Evolutionary conservation across 2,888 invertebrate genomes (phyloP).

Genomic region (Zele albiditarsus): DNA sequence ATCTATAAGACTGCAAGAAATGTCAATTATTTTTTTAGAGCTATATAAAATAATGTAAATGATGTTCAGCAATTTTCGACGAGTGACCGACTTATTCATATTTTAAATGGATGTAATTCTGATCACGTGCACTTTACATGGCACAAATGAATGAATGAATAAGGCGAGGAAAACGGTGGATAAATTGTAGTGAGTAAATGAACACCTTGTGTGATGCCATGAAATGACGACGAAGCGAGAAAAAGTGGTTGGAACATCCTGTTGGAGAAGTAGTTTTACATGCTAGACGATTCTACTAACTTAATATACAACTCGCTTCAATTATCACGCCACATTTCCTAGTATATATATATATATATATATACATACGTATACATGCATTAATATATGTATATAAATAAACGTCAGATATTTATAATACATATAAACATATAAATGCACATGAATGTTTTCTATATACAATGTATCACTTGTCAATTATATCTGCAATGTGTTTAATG

Average conservation of each 20-base stretch:
- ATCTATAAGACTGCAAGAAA: too few species aligned
- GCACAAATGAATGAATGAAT: not conserved
- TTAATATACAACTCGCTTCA: not conserved
- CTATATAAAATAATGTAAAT: too few species aligned
- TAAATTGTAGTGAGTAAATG: slow-evolving; percentile 1
- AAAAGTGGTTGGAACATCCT: slow-evolving; percentile 29
- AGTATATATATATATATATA: not conserved
- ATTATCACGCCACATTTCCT: not conserved
- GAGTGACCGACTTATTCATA: too few species aligned
- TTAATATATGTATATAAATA: not conserved
- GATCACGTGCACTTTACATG: too few species aligned
- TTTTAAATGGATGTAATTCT: too few species aligned
- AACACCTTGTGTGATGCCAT: slow-evolving; percentile 3
- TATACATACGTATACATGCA: too few species aligned
- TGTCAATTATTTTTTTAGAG: too few species aligned
- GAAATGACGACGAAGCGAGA: slow-evolving; percentile 4
- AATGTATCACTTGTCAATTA: slow-evolving; percentile 3
- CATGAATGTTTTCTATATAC: not conserved
- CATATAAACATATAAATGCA: too few species aligned
- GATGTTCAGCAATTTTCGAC: too few species aligned
- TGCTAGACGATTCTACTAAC: not conserved
- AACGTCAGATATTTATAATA: too few species aligned
- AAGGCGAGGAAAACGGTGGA: not conserved
- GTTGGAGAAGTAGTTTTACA: slow-evolving; percentile 23
- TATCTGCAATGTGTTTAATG: not conserved